Evolutionary conservation across 1,140 invertebrate genomes (phyloP).

Genomic region (Andricus grossulariae): DNA sequence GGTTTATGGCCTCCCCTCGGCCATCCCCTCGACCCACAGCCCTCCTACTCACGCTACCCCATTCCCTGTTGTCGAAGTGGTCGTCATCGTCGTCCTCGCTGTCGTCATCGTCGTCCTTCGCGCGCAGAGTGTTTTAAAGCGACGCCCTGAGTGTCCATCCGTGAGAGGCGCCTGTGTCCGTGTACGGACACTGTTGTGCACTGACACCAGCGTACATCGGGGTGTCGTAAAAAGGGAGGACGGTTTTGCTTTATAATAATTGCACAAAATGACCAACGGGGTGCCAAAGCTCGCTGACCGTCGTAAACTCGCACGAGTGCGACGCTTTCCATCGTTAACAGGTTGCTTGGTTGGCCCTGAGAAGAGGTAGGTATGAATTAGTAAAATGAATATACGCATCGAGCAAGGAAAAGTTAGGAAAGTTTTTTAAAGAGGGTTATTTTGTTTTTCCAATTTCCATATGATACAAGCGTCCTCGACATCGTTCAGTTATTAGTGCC

Average conservation of each 20-base stretch:
- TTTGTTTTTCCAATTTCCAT: too few species aligned
- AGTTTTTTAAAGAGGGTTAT: too few species aligned
- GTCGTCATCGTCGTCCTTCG: constrained; percentile 59
- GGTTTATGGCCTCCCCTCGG: constrained; percentile 39
- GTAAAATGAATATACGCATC: neutral
- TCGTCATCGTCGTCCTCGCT: constrained; percentile 42
- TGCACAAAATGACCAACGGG: constrained; percentile 45
- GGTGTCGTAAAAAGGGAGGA: neutral
- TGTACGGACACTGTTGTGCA: neutral
- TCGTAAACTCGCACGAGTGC: constrained; percentile 25
- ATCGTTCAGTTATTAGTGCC: too few species aligned
- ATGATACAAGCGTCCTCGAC: too few species aligned
- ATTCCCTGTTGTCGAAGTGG: constrained; percentile 43
- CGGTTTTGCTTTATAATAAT: constrained; percentile 46
- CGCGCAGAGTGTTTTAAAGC: constrained; percentile 60
- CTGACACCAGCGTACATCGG: neutral
- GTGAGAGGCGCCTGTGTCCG: constrained; percentile 4
- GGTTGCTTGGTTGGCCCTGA: constrained; percentile 1
- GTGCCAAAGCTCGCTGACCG: constrained; percentile 38
- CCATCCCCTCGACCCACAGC: constrained; percentile 34
- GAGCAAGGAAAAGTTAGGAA: too few species aligned
- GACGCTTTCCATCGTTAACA: constrained; percentile 27
- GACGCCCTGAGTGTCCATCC: constrained; percentile 61
- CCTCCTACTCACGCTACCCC: constrained; percentile 34
- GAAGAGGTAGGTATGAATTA: constrained; percentile 22